Base-by-base conservation (phyloP, 2,797 vertebrate species). In the Xenopus petersii region DNA sequence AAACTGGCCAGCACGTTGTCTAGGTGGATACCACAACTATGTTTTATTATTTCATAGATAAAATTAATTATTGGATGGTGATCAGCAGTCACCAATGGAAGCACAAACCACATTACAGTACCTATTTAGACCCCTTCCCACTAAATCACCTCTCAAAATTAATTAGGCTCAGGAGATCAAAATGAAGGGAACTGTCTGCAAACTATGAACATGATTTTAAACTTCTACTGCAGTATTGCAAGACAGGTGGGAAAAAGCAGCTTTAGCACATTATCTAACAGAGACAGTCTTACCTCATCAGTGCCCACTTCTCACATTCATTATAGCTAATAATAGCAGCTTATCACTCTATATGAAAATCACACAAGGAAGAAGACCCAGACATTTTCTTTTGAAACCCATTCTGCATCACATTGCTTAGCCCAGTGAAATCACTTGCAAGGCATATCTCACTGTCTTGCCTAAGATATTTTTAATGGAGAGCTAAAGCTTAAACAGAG, bases 151-250 rank as follows among this genome's bases (percentile, higher is more conserved):
- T 61, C 60, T 46, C 56, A 59, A 69, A 67, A 71, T 61, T 47
- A 71, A 67, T 71, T 48, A 59, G 64, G 65, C 36, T 77, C 64
- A 68, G 75, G 70, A 72, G 70, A 67, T 48, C 64, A 68, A 63
- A 68, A 70, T 70, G 59, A 69, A 67, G 47, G 12, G 49, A 5
- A 46, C 64, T 67, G 33, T 73, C 64, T 72, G 70, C 58, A 68
- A 64, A 77, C 36, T 33, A 21, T 73, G 59, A 73, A 78, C 64
- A 77, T 30, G 63, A 16, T 68, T 33, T 13, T 73, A 51, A 30
- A 73, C 60, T 59, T 78, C 42, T 64, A 42, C 12, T 62, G 54
- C 10, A 67, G 24, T 15, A 62, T 12, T 10, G 12, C 60, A 62
- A 62, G 30, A 16, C 59, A 58, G n/a, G 55, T 58, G 55, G 55